Base-by-base conservation (phyloP, 53 echinoderm and acorn worm genomes). In the Stichopus horrens region DNA sequence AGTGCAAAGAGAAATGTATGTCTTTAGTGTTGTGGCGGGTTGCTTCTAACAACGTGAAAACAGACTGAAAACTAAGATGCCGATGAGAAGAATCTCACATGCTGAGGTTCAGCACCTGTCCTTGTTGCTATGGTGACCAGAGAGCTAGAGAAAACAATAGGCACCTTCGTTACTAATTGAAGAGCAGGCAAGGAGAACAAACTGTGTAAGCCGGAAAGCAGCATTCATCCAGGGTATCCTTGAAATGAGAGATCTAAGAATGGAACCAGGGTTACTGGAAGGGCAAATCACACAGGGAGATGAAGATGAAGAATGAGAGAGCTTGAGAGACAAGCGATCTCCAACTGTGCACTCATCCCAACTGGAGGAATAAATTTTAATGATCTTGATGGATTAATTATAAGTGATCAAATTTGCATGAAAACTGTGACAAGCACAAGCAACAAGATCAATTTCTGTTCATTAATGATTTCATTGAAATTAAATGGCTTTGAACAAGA, bases 61-160 rank as follows among this genome's bases (percentile, higher is more conserved):
- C 78, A 78, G 16, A 54, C 53, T 13, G 55, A 78, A 55, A 78
- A 14, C 16, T 54, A 53, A 78, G 78, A 78, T 53, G 78, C 55
- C 52, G 78, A n/a, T 5, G 53, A 52, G 53, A 37, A 54, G 37
- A 78, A 78, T 53, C 78, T 55, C 53, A 78, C 8, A 53, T 78
- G 78, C 78, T 53, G 78, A 78, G 78, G 78, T 53, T 78, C 78
- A 78, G 52, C 78, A 78, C 78, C 78, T 78, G 78, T 53, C 54
- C 53, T 78, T 10, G 78, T 78, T 53, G 78, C 78, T 78, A 78
- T 78, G 53, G 78, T 9, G 78, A 78, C 16, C 8, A 53, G 55
- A 11, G 9, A 37, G 78, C 16, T 52, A 37, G 16, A 37, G 37
- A 52, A 52, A 78, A 78, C 54, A 78, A 78, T 78, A 37, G 78